Evolutionary conservation across 2,797 vertebrate genomes (phyloP).

Genomic region (Gadopsis bispinosus): DNA sequence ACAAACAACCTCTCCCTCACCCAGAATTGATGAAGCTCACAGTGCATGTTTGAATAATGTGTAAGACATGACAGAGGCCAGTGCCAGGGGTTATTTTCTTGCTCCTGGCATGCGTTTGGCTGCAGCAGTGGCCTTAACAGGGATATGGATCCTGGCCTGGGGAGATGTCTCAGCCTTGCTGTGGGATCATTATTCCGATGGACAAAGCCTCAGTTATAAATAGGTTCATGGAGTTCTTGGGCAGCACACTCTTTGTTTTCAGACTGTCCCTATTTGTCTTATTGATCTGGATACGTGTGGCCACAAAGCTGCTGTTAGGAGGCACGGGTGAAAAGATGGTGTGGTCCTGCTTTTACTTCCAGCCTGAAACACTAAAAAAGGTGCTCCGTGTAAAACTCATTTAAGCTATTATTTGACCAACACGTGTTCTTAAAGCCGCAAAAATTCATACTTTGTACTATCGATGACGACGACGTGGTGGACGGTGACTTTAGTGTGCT

Average conservation of each 20-base stretch:
- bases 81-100: slow-evolving; percentile 58
- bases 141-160: slow-evolving; percentile 79
- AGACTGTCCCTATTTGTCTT: slow-evolving; percentile 82
- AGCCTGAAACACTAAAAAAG: not conserved
- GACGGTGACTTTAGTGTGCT: no score
- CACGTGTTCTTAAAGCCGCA: not conserved
- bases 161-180: slow-evolving; percentile 74
- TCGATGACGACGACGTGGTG: not conserved
- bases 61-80: slow-evolving; percentile 58
- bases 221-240: slow-evolving; percentile 82
- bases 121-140: slow-evolving; percentile 64
- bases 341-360: slow-evolving; percentile 13
- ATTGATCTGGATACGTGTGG: slow-evolving; percentile 81
- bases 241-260: slow-evolving; percentile 78
- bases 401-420: not conserved
- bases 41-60: slow-evolving; percentile 68
- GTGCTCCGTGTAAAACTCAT: not conserved
- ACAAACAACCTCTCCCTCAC: slow-evolving; percentile 32
- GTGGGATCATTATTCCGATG: slow-evolving; percentile 83
- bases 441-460: not conserved
- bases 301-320: slow-evolving; percentile 56
- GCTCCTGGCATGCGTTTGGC: slow-evolving; percentile 65
- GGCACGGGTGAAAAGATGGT: slow-evolving; percentile 18
- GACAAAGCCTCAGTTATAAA: slow-evolving; percentile 83
- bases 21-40: slow-evolving; percentile 59